A percentile compares a stretch with the other conserved stretches of the same genome.
Conservation (phyloP, 2,113 vertebrate genomes). For the Carettochelys insculpta region DNA sequence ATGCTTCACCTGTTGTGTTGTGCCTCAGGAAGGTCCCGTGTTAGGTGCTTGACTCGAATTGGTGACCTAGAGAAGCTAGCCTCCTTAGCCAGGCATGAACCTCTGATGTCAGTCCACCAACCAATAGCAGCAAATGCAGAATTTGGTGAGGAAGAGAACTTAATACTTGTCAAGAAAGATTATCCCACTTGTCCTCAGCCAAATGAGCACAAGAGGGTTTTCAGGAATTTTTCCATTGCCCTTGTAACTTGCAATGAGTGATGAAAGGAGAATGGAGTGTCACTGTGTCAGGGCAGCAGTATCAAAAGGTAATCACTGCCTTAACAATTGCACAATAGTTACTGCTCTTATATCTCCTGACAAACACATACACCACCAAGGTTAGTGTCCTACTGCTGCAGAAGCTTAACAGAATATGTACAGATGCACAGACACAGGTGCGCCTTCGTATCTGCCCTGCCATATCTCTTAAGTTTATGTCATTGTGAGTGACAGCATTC, state of each 20-base stretch:
- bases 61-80: not conserved
- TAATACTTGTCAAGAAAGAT: not conserved
- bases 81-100: accelerated
- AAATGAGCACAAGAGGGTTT: not conserved
- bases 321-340: not conserved
- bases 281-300: too few species aligned
- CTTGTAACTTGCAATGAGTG: not conserved
- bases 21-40: not conserved
- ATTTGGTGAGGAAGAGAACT: not conserved
- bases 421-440: not conserved
- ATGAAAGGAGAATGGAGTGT: not conserved
- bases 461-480: not conserved
- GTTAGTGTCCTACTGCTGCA: not conserved
- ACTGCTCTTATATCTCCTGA: not conserved
- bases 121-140: not conserved
- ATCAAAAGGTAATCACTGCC: not conserved
- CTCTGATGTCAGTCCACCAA: not conserved
- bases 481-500: not conserved
- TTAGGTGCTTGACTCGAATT: accelerated
- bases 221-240: not conserved
- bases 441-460: accelerated
- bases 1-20: not conserved
- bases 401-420: not conserved
- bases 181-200: not conserved
- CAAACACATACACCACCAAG: accelerated